phyloP scores from a whole-genome alignment of 1,140 invertebrate species.

The Meloidogyne chitwoodi region DNA sequence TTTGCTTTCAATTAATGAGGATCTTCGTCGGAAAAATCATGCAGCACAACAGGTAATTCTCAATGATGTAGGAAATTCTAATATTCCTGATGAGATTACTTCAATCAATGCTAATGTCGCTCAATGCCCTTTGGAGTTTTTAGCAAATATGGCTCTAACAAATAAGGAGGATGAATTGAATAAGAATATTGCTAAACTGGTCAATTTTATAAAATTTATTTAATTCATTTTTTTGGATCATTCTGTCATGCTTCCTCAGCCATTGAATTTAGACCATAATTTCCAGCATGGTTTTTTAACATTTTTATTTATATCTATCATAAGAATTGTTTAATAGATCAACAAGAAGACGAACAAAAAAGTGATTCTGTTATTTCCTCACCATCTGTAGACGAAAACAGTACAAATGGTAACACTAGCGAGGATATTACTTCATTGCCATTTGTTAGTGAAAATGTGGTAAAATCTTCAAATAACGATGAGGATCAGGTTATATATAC shows the following conservation, averaged over 20 bases:
- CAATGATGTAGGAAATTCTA: background rate
- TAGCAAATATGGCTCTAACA: background rate
- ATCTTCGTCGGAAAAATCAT: background rate
- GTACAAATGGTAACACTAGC: background rate
- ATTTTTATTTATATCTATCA: background rate
- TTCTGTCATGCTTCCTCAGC: background rate
- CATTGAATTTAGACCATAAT: background rate
- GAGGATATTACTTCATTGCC: constrained; percentile 12
- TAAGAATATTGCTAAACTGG: background rate
- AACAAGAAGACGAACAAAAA: background rate
- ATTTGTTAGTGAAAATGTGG: background rate
- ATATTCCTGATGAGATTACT: background rate
- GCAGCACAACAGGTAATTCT: background rate
- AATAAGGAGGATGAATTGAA: background rate
- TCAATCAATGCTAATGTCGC: too few species aligned
- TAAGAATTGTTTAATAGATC: background rate
- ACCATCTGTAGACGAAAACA: background rate
- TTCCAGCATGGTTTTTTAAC: background rate
- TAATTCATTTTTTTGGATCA: too few species aligned
- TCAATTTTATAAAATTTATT: too few species aligned
- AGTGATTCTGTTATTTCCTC: background rate
- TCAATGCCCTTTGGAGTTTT: background rate
- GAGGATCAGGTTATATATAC: background rate
- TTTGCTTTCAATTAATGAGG: background rate
- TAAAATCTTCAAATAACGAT: background rate